These are phyloP conservation scores for Ashinkailepas kermadecensis DNA, from an alignment of 2,888 invertebrate species.

Conservation along the genomic window DNA sequence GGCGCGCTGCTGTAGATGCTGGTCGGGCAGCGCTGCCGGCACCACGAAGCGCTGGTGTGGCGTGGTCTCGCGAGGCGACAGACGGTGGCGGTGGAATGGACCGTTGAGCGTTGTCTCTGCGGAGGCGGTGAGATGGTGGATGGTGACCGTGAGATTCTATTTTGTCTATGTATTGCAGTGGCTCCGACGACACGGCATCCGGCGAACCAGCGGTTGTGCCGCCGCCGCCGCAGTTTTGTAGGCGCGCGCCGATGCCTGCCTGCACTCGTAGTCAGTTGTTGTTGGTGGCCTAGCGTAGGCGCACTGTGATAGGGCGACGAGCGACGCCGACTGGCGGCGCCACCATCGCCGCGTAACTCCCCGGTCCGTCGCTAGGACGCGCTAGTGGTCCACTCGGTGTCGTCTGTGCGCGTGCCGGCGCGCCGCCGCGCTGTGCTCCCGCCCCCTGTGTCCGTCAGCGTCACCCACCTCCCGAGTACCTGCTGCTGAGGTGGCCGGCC, in stretches of 20 bases:
- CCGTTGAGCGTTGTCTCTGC: no score
- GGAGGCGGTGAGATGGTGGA: no score
- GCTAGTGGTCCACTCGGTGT: conserved; percentile 11
- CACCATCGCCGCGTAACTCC: neutral
- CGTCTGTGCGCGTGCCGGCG: neutral
- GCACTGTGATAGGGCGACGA: neutral
- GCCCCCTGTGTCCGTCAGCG: neutral
- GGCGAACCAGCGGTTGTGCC: no score
- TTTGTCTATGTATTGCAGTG: neutral
- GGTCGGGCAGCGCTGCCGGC: no score
- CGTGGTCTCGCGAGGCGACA: no score
- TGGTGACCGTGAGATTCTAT: neutral
- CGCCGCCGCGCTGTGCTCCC: neutral
- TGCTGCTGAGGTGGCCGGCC: neutral
- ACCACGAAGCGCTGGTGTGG: no score
- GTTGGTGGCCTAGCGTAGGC: neutral
- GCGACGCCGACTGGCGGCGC: neutral
- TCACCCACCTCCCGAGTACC: neutral
- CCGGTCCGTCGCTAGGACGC: neutral
- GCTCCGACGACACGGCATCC: neutral
- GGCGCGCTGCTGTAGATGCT: no score
- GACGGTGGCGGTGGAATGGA: no score
- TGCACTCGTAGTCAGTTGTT: neutral
- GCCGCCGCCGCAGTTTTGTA: neutral
- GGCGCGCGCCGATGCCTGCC: neutral